These are phyloP conservation scores for Phymatocera aterrima DNA, from an alignment of 2,888 invertebrate species.

Conservation along the genomic window DNA sequence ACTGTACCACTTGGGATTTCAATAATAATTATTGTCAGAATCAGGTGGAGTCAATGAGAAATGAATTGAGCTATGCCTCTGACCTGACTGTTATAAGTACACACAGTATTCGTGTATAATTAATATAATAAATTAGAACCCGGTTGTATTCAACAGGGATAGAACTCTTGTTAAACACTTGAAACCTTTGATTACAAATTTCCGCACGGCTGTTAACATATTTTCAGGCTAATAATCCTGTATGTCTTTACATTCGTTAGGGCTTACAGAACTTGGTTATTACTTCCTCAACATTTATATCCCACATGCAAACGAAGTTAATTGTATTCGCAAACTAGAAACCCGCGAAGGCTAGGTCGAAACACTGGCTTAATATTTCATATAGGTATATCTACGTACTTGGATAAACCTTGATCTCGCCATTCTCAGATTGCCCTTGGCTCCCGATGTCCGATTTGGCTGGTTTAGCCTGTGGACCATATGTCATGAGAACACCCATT, in stretches of 20 bases:
- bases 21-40: conserved; percentile 12
- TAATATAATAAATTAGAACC: conserved; percentile 1
- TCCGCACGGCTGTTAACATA: conserved; percentile 13
- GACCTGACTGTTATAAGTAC: conserved; percentile 6
- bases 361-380: conserved; percentile 7
- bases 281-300: conserved; percentile 2
- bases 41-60: conserved; percentile 23
- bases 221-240: background rate
- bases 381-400: conserved; percentile 3
- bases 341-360: background rate
- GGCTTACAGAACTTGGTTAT: background rate
- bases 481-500: conserved; percentile 76
- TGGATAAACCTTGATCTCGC: conserved; percentile 19
- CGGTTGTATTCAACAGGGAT: background rate
- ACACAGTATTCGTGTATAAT: conserved; percentile 12
- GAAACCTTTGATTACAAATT: background rate
- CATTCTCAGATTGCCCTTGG: background rate
- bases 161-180: conserved; percentile 24
- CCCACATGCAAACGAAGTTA: background rate
- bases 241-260: background rate
- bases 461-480: conserved; percentile 69
- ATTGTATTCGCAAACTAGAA: background rate
- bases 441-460: background rate
- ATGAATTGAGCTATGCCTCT: background rate
- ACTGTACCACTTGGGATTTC: background rate